Percentiles rank a stretch among this genome's conserved stretches.
Evolutionary conservation across 2,888 invertebrate genomes (phyloP).

Genomic region (Ceriagrion tenellum): DNA sequence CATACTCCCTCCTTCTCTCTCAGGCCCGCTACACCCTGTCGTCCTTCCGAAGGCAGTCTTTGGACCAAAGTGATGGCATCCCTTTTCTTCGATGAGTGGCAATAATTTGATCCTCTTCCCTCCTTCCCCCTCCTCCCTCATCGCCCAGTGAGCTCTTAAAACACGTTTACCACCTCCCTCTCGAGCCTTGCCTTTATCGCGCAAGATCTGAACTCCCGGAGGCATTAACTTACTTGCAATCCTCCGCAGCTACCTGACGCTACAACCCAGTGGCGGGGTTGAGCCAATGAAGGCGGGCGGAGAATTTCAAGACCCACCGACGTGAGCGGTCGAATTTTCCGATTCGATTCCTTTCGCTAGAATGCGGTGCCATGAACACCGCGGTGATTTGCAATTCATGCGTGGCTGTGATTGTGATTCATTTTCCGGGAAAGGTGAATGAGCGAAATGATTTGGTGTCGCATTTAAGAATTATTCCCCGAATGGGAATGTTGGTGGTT

Average conservation of each 20-base stretch:
- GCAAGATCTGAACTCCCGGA: background rate
- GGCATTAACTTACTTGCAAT: background rate
- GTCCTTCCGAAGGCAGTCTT: too few relatives aligned
- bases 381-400: background rate
- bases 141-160: background rate
- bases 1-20: background rate
- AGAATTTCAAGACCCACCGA: background rate
- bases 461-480: too few relatives aligned
- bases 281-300: background rate
- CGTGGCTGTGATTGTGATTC: background rate
- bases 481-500: too few relatives aligned
- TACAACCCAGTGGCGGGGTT: background rate
- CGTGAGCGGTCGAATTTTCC: background rate
- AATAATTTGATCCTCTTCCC: background rate
- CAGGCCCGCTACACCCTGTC: background rate
- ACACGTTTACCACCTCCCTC: slow-evolving; percentile 17
- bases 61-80: background rate
- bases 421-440: too few relatives aligned
- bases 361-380: background rate
- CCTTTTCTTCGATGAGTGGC: background rate
- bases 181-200: background rate
- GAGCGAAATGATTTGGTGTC: too few relatives aligned
- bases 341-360: background rate
- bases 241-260: background rate
- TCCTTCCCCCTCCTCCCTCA: too few relatives aligned